phyloP scores from a whole-genome alignment of 2,113 vertebrate genomes.

The Hydrolagus affinis region DNA sequence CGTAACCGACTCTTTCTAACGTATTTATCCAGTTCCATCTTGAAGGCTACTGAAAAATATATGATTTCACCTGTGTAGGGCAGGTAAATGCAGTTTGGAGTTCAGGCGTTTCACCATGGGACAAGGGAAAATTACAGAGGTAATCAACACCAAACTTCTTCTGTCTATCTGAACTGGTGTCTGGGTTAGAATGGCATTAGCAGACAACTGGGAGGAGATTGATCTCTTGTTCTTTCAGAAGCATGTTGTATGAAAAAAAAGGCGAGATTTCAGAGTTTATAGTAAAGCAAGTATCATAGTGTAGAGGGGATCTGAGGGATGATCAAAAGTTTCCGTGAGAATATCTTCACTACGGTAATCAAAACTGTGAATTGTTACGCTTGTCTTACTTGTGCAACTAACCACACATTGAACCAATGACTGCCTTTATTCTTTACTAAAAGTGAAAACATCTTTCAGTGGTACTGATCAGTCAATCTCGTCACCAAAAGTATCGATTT shows the following conservation, averaged over 20 bases:
- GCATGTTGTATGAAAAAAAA: neutral
- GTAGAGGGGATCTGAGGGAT: neutral
- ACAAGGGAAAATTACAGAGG: no score
- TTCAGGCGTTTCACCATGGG: no score
- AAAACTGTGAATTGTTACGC: neutral
- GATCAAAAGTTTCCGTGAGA: neutral
- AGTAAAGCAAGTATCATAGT: neutral
- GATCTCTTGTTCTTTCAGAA: neutral
- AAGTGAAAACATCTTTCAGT: slow-evolving; percentile 37
- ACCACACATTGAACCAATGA: neutral
- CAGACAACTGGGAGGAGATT: neutral
- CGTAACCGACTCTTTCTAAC: no score
- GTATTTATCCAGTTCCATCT: no score
- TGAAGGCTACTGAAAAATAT: no score
- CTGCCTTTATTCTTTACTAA: neutral
- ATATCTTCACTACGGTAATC: neutral
- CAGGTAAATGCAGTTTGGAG: no score
- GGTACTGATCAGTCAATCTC: neutral
- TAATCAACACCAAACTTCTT: no score
- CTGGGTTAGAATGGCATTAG: neutral
- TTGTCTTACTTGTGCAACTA: neutral
- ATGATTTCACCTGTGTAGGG: no score
- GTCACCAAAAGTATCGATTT: neutral
- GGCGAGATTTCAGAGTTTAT: neutral
- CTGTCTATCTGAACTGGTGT: no score